phyloP scores from a whole-genome alignment of 2,797 vertebrate species.

The Melanogrammus aeglefinus region DNA sequence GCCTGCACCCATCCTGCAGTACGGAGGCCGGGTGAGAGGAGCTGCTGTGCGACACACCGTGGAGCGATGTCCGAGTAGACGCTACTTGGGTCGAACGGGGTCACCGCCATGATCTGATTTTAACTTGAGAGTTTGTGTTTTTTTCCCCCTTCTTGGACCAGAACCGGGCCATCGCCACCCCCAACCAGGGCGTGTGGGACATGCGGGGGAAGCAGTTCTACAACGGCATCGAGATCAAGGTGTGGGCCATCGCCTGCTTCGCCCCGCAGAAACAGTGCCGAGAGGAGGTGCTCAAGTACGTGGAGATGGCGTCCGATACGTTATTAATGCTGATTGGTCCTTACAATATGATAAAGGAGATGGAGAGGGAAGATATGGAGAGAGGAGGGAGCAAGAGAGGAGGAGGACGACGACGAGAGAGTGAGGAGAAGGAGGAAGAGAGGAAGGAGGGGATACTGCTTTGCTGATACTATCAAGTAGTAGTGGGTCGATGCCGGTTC shows the following conservation, averaged over 20 bases:
- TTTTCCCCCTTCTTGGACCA: slow-evolving; percentile 49
- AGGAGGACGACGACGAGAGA: neutral
- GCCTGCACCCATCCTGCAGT: slow-evolving; percentile 96
- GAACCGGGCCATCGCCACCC: slow-evolving; percentile 98
- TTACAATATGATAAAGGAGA: neutral
- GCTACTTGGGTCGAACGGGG: neutral
- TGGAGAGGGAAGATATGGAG: neutral
- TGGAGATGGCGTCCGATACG: slow-evolving; percentile 20
- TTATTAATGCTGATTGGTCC: neutral
- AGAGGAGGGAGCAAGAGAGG: neutral
- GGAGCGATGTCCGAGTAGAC: no score
- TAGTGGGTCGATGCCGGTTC: neutral
- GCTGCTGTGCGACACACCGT: neutral
- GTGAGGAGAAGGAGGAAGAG: neutral
- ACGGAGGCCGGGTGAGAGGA: slow-evolving; percentile 90
- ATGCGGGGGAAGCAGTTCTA: slow-evolving; percentile 99
- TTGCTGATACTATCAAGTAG: neutral
- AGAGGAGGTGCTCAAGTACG: slow-evolving; percentile 99
- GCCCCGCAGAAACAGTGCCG: slow-evolving; percentile 98
- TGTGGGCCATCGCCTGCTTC: slow-evolving; percentile 99
- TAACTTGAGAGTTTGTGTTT: neutral
- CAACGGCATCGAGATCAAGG: slow-evolving; percentile 99
- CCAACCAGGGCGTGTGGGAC: slow-evolving; percentile 99
- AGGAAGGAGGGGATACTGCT: neutral
- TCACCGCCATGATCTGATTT: neutral